phyloP scores from a whole-genome alignment of 2,888 invertebrate genomes.

The Blastobasis lacticolella region DNA sequence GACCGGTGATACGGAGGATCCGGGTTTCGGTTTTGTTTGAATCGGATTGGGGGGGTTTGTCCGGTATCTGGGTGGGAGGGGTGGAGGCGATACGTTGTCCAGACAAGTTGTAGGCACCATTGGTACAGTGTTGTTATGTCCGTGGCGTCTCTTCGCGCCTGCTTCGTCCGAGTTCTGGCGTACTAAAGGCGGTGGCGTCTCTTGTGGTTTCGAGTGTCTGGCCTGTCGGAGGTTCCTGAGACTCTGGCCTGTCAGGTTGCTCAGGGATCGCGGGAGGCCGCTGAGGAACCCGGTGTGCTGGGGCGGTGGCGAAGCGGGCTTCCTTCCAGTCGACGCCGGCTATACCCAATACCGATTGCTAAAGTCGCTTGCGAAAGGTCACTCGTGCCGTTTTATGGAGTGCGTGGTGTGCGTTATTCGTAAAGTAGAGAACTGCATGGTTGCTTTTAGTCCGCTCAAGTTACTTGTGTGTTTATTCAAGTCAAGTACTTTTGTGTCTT shows the following conservation, averaged over 20 bases:
- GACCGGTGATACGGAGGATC: slow-evolving; percentile 21
- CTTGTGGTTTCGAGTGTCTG: slow-evolving; percentile 26
- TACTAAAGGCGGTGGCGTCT: slow-evolving; percentile 37
- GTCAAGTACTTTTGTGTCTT: no score
- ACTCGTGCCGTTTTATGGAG: no score
- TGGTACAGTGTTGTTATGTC: slow-evolving; percentile 51
- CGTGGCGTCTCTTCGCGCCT: slow-evolving; percentile 29
- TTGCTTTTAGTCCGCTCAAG: no score
- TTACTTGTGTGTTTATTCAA: no score
- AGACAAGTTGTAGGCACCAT: slow-evolving; percentile 59
- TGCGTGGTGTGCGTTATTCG: no score
- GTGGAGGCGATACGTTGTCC: slow-evolving; percentile 55
- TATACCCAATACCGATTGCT: no score
- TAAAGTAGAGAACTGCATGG: no score
- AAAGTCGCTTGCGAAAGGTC: no score
- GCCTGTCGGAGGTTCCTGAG: slow-evolving; percentile 47
- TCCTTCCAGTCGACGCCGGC: slow-evolving; percentile 15
- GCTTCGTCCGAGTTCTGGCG: slow-evolving; percentile 49
- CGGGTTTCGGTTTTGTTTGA: slow-evolving; percentile 32
- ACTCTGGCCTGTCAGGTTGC: slow-evolving; percentile 66
- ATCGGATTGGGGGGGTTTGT: slow-evolving; percentile 29
- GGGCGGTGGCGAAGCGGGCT: slow-evolving; percentile 20
- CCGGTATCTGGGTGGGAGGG: slow-evolving; percentile 45
- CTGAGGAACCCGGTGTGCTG: slow-evolving; percentile 52
- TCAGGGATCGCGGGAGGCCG: slow-evolving; percentile 60